Evolutionary conservation across 1,140 invertebrate species (phyloP), one percentile per base, ranked within the genome.

Genomic region (Scylla paramamosain): DNA sequence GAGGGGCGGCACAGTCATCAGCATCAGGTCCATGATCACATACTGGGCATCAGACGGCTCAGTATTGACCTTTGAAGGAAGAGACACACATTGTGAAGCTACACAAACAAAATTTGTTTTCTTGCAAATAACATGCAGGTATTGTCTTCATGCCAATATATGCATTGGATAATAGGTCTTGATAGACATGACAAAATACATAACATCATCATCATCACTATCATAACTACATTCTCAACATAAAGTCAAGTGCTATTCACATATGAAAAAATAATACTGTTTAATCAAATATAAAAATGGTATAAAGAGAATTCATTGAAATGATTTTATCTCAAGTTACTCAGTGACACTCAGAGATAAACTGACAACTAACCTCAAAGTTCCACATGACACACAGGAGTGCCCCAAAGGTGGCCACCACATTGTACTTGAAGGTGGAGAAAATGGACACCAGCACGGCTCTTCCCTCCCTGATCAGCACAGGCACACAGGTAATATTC

Each of bases 391-490:
- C 97, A 31, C 97, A 97, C 6, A 97, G 96, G 96, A 98, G 97
- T 96, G 98, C 97, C 32, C 97, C 97, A 52, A 98, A 97, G 83
- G 97, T 97, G 96, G 97, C 98, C 25, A 97, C 97, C 25, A 97
- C 97, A 97, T 97, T 97, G 96, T 97, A 98, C 96, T 98, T 98
- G 96, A 98, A 98, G 83, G 97, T 97, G 32, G 97, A 97, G 96
- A 97, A 97, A 6, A 97, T 97, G 10, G 98, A 98, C 10, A 97
- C 97, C 10, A 98, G 96, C 0, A 97, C 97, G 39, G 97, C 97
- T 95, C 98, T 95, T 0, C 97, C 98, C 96, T 98, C 97, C n/a
- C 96, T 94, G 32, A 97, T 97, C 6, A 98, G 96, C 84, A 96
- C 97, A 16, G 97, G 97, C 25, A 98, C 97, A 97, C 97, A 98